Percentiles rank a stretch among this genome's conserved stretches.
Conservation (phyloP, 2,888 invertebrate genomes). For the Cosmia pyralina region DNA sequence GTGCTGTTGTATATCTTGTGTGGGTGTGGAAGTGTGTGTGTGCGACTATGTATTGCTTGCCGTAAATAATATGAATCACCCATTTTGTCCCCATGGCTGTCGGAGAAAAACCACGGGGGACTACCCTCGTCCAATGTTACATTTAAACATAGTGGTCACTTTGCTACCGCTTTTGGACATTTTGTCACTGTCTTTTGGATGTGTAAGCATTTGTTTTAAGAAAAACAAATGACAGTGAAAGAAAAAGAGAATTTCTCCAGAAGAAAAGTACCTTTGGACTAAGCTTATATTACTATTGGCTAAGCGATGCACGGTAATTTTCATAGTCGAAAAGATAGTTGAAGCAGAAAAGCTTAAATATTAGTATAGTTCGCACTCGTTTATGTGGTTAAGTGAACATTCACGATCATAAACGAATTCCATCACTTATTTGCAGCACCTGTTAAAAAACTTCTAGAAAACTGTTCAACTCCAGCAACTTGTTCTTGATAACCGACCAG, state of each 20-base stretch:
- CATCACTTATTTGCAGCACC: constrained; percentile 15
- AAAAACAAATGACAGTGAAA: background rate
- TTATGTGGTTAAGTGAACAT: background rate
- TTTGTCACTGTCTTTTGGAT: constrained; percentile 21
- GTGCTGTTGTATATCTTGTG: background rate
- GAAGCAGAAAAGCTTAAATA: background rate
- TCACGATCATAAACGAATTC: constrained; percentile 15
- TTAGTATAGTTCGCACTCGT: background rate
- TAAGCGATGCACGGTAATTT: background rate
- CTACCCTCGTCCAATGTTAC: constrained; percentile 36
- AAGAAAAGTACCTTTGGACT: background rate
- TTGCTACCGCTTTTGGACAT: constrained; percentile 20
- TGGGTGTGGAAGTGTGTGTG: background rate
- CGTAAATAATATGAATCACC: constrained; percentile 50
- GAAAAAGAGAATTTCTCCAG: background rate
- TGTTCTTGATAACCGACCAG: constrained; percentile 18
- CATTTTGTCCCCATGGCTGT: constrained; percentile 18
- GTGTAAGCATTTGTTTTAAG: constrained; percentile 23
- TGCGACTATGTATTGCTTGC: background rate
- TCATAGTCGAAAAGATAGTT: background rate
- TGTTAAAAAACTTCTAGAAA: constrained; percentile 23
- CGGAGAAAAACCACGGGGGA: constrained; percentile 24
- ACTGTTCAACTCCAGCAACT: constrained; percentile 27
- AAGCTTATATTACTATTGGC: background rate
- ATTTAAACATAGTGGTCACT: constrained; percentile 43